Evolutionary conservation across 2,797 vertebrate genomes (phyloP).

Genomic region (Tachyglossus aculeatus): DNA sequence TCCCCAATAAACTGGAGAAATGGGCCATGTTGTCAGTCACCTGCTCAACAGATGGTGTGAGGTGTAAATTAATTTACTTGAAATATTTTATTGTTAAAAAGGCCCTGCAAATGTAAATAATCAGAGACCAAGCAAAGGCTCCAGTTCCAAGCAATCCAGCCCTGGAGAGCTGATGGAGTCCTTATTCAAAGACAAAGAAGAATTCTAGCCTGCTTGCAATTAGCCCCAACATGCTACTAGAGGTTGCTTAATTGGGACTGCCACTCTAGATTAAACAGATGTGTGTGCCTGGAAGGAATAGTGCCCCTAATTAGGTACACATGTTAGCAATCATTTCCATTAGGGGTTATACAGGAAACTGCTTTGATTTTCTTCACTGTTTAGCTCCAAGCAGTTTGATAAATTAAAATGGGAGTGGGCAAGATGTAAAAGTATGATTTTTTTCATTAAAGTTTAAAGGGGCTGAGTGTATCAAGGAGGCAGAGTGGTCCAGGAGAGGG

Average conservation of each 20-base stretch:
- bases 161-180: slow-evolving; percentile 61
- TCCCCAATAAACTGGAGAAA: slow-evolving; percentile 49
- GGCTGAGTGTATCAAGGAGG: slow-evolving; percentile 3
- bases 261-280: slow-evolving; percentile 71
- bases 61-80: slow-evolving; percentile 67
- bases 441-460: slow-evolving; percentile 24
- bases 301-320: slow-evolving; percentile 61
- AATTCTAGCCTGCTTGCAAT: slow-evolving; percentile 68
- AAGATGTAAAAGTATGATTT: slow-evolving; percentile 25
- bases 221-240: slow-evolving; percentile 72
- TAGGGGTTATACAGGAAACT: slow-evolving; percentile 55
- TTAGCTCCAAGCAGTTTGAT: slow-evolving; percentile 38
- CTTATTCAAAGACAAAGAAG: slow-evolving; percentile 67
- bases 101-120: slow-evolving; percentile 65
- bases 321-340: slow-evolving; percentile 65
- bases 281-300: slow-evolving; percentile 55
- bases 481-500: not conserved
- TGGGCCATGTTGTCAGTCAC: slow-evolving; percentile 47
- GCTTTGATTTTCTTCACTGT: slow-evolving; percentile 66
- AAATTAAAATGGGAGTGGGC: slow-evolving; percentile 52
- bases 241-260: slow-evolving; percentile 72
- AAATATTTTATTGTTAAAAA: slow-evolving; percentile 57
- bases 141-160: slow-evolving; percentile 65
- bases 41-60: slow-evolving; percentile 58
- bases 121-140: slow-evolving; percentile 48